A percentile compares a stretch with the other conserved stretches of the same genome.
Conservation (phyloP, 2,113 vertebrate genomes). For the Numida meleagris region DNA sequence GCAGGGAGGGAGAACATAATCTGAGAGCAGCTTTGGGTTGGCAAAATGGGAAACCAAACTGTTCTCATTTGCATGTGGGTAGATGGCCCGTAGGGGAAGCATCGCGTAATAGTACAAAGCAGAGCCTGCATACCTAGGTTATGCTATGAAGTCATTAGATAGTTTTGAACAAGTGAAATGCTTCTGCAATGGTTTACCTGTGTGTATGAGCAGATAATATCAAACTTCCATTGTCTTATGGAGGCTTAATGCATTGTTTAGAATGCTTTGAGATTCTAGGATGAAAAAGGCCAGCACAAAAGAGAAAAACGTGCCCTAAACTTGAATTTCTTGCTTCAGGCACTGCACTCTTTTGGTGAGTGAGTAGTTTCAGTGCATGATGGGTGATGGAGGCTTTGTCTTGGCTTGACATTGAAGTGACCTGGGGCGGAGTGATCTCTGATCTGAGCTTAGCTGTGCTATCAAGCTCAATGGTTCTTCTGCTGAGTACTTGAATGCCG, state of each 20-base stretch:
- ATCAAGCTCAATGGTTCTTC: not conserved
- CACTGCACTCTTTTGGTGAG: not conserved
- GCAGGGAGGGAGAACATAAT: not conserved
- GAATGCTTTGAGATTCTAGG: not conserved
- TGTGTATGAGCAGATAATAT: not conserved
- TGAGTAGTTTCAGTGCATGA: not conserved
- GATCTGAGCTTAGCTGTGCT: not conserved
- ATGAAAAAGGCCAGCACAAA: not conserved
- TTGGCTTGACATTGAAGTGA: not conserved
- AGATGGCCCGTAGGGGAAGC: not conserved
- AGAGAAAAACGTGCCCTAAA: not conserved
- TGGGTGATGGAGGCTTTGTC: not conserved
- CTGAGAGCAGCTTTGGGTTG: not conserved
- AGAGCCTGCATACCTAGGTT: not conserved
- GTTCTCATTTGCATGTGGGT: not conserved
- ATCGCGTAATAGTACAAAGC: not conserved
- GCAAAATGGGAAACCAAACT: not conserved
- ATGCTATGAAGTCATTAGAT: rapidly evolving
- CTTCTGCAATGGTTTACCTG: not conserved
- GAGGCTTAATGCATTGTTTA: not conserved
- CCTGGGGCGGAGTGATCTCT: not conserved
- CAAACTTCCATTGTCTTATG: not conserved
- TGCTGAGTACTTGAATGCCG: not conserved
- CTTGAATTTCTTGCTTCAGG: not conserved
- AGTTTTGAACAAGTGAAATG: not conserved